Conservation (phyloP, 2,888 invertebrate species). For the Anarsia innoxiella region DNA sequence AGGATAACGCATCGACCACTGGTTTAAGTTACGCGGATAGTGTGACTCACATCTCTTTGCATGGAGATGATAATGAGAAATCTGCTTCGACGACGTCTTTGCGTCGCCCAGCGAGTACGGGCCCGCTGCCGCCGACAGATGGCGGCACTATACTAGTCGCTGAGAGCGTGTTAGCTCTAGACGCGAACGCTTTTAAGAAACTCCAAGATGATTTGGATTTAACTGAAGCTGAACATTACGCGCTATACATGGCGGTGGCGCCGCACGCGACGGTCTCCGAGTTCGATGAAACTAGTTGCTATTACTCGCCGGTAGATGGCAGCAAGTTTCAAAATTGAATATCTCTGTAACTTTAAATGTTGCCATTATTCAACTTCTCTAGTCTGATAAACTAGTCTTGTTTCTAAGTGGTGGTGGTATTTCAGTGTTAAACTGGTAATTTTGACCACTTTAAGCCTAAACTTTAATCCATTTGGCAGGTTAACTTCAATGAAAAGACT, state of each 20-base stretch:
- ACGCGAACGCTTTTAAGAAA: conserved; percentile 53
- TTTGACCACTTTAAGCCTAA: too few relatives aligned
- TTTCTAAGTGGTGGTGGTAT: too few relatives aligned
- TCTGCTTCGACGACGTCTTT: conserved; percentile 50
- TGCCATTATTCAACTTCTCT: too few relatives aligned
- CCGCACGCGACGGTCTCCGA: conserved; percentile 91
- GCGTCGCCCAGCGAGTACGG: conserved; percentile 37
- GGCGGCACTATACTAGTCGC: conserved; percentile 77
- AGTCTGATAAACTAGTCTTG: too few relatives aligned
- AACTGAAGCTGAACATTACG: conserved; percentile 92
- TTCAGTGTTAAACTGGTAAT: too few relatives aligned
- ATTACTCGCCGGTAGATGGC: conserved; percentile 89
- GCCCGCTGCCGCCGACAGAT: conserved; percentile 65
- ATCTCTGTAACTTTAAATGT: too few relatives aligned
- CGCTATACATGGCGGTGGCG: conserved; percentile 89
- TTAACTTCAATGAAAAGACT: too few relatives aligned
- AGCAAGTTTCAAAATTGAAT: conserved; percentile 75
- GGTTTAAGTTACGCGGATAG: conserved; percentile 72
- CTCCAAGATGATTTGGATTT: conserved; percentile 78
- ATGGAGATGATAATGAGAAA: conserved; percentile 68
- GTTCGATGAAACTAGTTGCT: conserved; percentile 91
- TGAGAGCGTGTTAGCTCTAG: conserved; percentile 64
- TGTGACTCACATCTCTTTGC: conserved; percentile 80
- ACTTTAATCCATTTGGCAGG: too few relatives aligned
- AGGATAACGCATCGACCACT: conserved; percentile 53